These are phyloP conservation scores for Grammomys surdaster DNA, from an alignment of 2,113 vertebrate genomes.

Conservation along the genomic window DNA sequence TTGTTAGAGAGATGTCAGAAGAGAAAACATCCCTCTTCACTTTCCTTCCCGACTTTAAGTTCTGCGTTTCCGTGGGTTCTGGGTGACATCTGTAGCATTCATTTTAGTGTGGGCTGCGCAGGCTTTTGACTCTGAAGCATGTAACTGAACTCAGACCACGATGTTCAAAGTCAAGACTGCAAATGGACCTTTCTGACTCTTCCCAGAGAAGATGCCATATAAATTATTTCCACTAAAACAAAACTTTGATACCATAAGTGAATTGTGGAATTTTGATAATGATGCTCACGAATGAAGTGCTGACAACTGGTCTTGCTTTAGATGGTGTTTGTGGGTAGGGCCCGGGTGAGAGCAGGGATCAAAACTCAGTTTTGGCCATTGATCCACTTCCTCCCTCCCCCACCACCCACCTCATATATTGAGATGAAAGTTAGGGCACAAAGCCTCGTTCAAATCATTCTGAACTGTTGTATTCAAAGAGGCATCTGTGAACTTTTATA, in stretches of 20 bases:
- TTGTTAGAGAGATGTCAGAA: slow-evolving; percentile 77
- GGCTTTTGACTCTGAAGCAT: background rate
- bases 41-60: slow-evolving; percentile 69
- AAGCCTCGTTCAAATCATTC: slow-evolving; percentile 64
- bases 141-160: slow-evolving; percentile 36
- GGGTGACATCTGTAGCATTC: slow-evolving; percentile 58
- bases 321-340: slow-evolving; percentile 57
- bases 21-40: slow-evolving; percentile 73
- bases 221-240: slow-evolving; percentile 56
- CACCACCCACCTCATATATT: slow-evolving; percentile 66
- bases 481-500: slow-evolving; percentile 77
- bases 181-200: slow-evolving; percentile 52
- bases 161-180: slow-evolving; percentile 28
- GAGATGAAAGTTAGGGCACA: slow-evolving; percentile 79
- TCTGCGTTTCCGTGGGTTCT: slow-evolving; percentile 56
- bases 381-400: slow-evolving; percentile 63
- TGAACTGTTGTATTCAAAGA: slow-evolving; percentile 71
- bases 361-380: slow-evolving; percentile 55
- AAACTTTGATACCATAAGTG: slow-evolving; percentile 65
- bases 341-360: slow-evolving; percentile 47
- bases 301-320: slow-evolving; percentile 72
- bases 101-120: background rate
- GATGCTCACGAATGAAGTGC: slow-evolving; percentile 37
- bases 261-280: slow-evolving; percentile 63
- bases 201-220: slow-evolving; percentile 39